Evolutionary conservation across 2,113 vertebrate species (phyloP).

Genomic region (Leucoraja erinaceus): DNA sequence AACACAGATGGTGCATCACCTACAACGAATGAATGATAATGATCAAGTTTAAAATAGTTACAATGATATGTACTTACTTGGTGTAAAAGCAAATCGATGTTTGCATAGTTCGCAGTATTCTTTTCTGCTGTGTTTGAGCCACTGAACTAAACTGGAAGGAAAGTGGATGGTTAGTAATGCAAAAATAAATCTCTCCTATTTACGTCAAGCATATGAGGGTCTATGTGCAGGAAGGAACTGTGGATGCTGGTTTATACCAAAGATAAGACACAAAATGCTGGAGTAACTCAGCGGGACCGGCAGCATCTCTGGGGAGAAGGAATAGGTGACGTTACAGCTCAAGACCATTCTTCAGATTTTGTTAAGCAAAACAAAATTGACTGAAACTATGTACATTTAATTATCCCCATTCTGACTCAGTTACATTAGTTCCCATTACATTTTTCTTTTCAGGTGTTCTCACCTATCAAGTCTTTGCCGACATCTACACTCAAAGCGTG

Average conservation of each 20-base stretch:
- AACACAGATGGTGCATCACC: background rate
- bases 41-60: background rate
- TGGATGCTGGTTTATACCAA: too few species aligned
- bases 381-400: background rate
- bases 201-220: too few species aligned
- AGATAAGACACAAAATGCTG: too few species aligned
- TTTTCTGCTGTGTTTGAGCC: slow-evolving; percentile 99
- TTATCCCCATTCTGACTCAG: background rate
- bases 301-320: too few species aligned
- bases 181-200: background rate
- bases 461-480: background rate
- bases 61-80: slow-evolving; percentile 75
- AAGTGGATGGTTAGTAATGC: slow-evolving; percentile 1
- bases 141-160: slow-evolving; percentile 91
- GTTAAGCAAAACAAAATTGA: background rate
- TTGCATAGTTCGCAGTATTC: slow-evolving; percentile 99
- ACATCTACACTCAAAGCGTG: background rate
- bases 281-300: too few species aligned
- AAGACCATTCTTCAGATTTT: background rate
- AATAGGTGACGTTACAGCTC: too few species aligned
- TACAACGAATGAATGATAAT: background rate
- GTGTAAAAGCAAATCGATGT: slow-evolving; percentile 99
- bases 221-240: too few species aligned
- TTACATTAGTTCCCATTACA: background rate
- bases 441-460: background rate